Percentiles rank a stretch among this genome's conserved stretches.
phyloP scores from a whole-genome alignment of 1,140 invertebrate species.

The Anoplophora glabripennis region DNA sequence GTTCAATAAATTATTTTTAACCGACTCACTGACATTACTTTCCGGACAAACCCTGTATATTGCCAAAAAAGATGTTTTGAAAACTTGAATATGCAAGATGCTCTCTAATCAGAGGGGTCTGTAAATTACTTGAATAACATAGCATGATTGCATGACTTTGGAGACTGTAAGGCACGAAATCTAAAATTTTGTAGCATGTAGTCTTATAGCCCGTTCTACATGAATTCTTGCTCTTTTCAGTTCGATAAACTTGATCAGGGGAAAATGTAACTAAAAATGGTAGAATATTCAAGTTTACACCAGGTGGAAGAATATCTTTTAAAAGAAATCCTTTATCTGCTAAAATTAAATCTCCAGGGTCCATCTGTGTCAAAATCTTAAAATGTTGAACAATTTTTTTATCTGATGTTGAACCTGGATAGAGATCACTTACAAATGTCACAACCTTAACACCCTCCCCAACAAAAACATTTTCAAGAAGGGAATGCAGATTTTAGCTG shows the following conservation, averaged over 20 bases:
- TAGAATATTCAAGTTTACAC: constrained; percentile 21
- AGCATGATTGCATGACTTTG: background rate
- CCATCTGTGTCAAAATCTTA: background rate
- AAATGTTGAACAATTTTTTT: constrained; percentile 11
- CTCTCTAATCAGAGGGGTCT: constrained; percentile 11
- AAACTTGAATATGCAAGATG: constrained; percentile 7
- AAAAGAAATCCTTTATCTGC: too few relatives aligned
- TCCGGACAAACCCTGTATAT: too few relatives aligned
- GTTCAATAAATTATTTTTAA: too few relatives aligned
- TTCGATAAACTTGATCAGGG: constrained; percentile 16
- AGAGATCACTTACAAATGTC: constrained; percentile 24
- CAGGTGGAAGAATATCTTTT: constrained; percentile 22
- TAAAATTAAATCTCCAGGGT: constrained; percentile 21
- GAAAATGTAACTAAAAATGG: constrained; percentile 26
- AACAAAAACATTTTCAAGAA: too few relatives aligned
- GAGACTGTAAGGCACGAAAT: constrained; percentile 13
- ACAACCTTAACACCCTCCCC: too few relatives aligned
- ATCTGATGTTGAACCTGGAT: constrained; percentile 21
- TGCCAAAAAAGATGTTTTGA: background rate
- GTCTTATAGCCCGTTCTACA: constrained; percentile 20
- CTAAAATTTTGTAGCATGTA: constrained; percentile 18
- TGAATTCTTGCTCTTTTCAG: constrained; percentile 15
- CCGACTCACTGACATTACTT: too few relatives aligned
- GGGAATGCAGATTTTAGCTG: too few relatives aligned
- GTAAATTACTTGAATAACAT: constrained; percentile 13